Evolutionary conservation across 2,113 vertebrate genomes (phyloP).

Genomic region (Rafetus swinhoei): DNA sequence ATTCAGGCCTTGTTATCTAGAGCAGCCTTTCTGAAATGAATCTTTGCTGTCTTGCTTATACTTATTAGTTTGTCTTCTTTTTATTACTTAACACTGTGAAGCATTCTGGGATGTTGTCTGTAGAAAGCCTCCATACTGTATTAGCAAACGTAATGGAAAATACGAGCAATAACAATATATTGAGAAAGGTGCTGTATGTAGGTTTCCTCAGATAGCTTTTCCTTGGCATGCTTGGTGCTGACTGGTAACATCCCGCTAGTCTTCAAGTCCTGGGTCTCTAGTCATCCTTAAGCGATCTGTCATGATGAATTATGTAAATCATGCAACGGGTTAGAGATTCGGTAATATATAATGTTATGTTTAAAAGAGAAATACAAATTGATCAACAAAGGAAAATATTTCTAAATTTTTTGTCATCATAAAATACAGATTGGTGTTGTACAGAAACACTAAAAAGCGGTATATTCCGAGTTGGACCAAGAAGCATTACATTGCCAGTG

Average conservation of each 20-base stretch:
- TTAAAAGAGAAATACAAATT: fast-evolving
- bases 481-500: not conserved
- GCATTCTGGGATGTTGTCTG: not conserved
- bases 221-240: not conserved
- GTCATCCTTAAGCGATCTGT: fast-evolving
- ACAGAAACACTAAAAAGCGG: too few relatives aligned
- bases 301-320: not conserved
- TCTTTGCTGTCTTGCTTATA: not conserved
- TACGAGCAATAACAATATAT: not conserved
- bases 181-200: not conserved
- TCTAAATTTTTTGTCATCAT: fast-evolving
- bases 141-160: not conserved
- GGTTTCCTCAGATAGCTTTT: not conserved
- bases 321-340: not conserved
- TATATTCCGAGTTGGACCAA: not conserved
- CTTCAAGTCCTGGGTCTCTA: not conserved
- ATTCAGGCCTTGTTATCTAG: not conserved
- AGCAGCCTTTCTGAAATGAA: not conserved
- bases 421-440: fast-evolving
- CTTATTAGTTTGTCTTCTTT: not conserved
- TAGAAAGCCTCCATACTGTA: not conserved
- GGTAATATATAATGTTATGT: not conserved
- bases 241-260: not conserved
- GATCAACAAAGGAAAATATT: not conserved
- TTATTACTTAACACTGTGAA: not conserved